A percentile compares a stretch with the other conserved stretches of the same genome.
phyloP scores from a whole-genome alignment of 2,888 invertebrate genomes.

The Masnerella sp. region DNA sequence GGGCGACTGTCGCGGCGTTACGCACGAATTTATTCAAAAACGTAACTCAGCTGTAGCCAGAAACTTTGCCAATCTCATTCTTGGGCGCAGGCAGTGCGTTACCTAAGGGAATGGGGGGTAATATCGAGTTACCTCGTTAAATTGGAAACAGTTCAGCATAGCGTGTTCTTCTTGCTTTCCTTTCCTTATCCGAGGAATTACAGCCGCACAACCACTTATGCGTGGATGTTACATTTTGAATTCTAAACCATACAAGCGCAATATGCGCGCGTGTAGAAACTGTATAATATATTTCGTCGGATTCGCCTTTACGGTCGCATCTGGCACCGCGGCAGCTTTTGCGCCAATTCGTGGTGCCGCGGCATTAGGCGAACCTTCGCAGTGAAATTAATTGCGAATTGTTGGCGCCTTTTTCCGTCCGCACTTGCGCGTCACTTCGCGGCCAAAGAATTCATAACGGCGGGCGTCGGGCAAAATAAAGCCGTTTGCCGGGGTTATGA shows the following conservation, averaged over 20 bases:
- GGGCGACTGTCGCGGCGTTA: slow-evolving; percentile 24
- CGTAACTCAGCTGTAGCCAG: slow-evolving; percentile 65
- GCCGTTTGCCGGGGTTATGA: slow-evolving; percentile 51
- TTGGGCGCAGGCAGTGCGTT: slow-evolving; percentile 62
- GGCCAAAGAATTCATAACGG: slow-evolving; percentile 49
- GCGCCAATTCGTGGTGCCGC: slow-evolving; percentile 47
- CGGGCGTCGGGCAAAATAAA: slow-evolving; percentile 56
- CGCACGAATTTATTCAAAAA: slow-evolving; percentile 67
- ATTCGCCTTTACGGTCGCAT: slow-evolving; percentile 58
- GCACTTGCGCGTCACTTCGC: slow-evolving; percentile 4
- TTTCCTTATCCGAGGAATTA: slow-evolving; percentile 56
- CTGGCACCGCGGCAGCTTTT: slow-evolving; percentile 48
- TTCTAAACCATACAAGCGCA: slow-evolving; percentile 57
- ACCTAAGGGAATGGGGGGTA: slow-evolving; percentile 63
- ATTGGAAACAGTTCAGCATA: slow-evolving; percentile 69
- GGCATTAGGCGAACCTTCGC: slow-evolving; percentile 43
- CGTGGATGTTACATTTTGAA: slow-evolving; percentile 60
- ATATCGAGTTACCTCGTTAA: slow-evolving; percentile 74
- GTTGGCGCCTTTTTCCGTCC: slow-evolving; percentile 22
- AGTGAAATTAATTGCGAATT: slow-evolving; percentile 47
- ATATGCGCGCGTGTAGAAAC: slow-evolving; percentile 55
- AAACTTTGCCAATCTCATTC: slow-evolving; percentile 72
- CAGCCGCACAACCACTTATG: slow-evolving; percentile 56
- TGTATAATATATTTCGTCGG: slow-evolving; percentile 52
- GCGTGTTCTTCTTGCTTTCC: slow-evolving; percentile 56